Conservation (phyloP, 64 coral and sea anemone genomes). For the Porites australiensis region DNA sequence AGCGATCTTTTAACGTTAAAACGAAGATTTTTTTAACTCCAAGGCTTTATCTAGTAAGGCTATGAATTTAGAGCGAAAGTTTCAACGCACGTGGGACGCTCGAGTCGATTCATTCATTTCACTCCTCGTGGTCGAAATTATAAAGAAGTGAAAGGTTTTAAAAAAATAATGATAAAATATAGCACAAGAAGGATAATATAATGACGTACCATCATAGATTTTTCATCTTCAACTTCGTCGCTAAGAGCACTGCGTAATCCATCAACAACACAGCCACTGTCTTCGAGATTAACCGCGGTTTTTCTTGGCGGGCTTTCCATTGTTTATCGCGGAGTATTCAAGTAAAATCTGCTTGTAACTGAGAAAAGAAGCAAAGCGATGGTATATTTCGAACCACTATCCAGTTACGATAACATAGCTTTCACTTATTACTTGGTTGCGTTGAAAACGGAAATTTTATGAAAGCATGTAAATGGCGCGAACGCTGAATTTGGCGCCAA, state of each 20-base stretch:
- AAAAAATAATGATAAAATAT: not conserved
- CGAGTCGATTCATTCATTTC: not conserved
- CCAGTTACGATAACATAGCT: not conserved
- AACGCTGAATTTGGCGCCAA: not conserved
- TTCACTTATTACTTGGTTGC: not conserved
- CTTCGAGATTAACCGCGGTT: conserved; percentile 19
- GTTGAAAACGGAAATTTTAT: conserved; percentile 15
- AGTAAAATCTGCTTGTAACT: not conserved
- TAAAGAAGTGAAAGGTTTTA: not conserved
- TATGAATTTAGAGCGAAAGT: not conserved
- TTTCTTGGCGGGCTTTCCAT: conserved; percentile 14
- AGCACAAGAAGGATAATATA: not conserved
- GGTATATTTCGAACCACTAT: not conserved
- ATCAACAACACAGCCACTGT: conserved; percentile 33
- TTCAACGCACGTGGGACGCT: not conserved
- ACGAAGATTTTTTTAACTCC: not conserved
- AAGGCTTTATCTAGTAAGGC: not conserved
- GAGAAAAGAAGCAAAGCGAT: not conserved
- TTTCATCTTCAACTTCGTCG: not conserved
- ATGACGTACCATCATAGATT: not conserved
- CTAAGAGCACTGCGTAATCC: not conserved
- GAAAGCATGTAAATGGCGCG: not conserved
- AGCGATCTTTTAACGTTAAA: not conserved
- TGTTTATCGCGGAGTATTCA: not conserved
- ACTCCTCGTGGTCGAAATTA: not conserved